Conservation (phyloP, 2,888 invertebrate genomes). For the Heliconius ismenius region DNA sequence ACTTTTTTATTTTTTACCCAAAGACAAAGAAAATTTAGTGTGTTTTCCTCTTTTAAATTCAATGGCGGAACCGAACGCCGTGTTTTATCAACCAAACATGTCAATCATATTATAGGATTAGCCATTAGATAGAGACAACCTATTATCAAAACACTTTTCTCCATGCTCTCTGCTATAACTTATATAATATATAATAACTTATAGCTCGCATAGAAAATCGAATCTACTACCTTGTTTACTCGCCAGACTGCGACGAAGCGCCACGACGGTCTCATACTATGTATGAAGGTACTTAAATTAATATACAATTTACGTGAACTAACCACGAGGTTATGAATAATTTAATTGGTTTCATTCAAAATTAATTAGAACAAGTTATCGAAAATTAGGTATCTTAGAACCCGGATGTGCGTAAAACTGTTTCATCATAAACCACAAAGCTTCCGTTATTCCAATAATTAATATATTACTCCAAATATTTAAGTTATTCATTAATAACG, state of each 20-base stretch:
- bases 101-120: too few species aligned
- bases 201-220: neutral
- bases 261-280: neutral
- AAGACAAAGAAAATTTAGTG: neutral
- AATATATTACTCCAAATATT: neutral
- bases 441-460: neutral
- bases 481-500: neutral
- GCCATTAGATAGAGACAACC: too few species aligned
- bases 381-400: neutral
- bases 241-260: neutral
- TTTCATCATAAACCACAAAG: neutral
- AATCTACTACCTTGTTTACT: too few species aligned
- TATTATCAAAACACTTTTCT: too few species aligned
- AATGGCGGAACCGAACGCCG: neutral
- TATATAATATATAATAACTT: too few species aligned
- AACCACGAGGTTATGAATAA: slow-evolving; percentile 17
- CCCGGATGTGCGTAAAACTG: neutral
- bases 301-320: neutral
- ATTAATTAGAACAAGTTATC: neutral
- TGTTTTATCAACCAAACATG: neutral
- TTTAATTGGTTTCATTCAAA: slow-evolving; percentile 6
- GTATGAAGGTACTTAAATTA: neutral
- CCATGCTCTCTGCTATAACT: too few species aligned
- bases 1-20: slow-evolving; percentile 48
- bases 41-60: neutral